phyloP scores from a whole-genome alignment of 1,140 invertebrate genomes.

The Vollenhovia emeryi region DNA sequence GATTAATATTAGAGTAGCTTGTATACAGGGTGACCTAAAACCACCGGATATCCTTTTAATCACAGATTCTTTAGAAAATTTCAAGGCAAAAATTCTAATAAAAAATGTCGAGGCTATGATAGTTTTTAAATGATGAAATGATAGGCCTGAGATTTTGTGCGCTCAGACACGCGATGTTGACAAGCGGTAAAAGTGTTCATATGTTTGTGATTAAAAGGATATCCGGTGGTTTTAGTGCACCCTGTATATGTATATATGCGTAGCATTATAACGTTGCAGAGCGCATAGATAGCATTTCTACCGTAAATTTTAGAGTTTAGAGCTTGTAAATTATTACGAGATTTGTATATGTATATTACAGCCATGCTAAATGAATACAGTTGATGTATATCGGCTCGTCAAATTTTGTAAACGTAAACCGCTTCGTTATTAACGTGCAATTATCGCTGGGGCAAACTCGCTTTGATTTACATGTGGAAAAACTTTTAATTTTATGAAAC shows the following conservation, averaged over 20 bases:
- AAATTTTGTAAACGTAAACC: conserved; percentile 36
- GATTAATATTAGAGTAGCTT: not conserved
- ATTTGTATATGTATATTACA: not conserved
- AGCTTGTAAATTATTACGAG: conserved; percentile 16
- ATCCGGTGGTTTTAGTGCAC: no score
- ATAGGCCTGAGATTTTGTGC: no score
- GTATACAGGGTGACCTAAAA: no score
- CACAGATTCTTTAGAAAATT: no score
- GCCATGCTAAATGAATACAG: not conserved
- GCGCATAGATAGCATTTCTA: not conserved
- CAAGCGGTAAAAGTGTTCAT: no score
- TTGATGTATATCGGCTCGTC: not conserved
- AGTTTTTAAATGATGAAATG: no score
- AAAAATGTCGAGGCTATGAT: no score
- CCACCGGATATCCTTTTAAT: no score
- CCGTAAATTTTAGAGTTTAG: conserved; percentile 33
- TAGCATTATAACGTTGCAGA: not conserved
- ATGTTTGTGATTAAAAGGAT: no score
- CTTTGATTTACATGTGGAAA: not conserved
- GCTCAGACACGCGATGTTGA: no score
- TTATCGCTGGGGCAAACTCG: not conserved
- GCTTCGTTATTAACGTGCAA: conserved; percentile 22
- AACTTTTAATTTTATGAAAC: conserved; percentile 24
- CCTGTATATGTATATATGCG: not conserved
- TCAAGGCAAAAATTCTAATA: no score